Evolutionary conservation across 2,113 vertebrate genomes (phyloP).

Genomic region (Poeciliopsis prolifica): DNA sequence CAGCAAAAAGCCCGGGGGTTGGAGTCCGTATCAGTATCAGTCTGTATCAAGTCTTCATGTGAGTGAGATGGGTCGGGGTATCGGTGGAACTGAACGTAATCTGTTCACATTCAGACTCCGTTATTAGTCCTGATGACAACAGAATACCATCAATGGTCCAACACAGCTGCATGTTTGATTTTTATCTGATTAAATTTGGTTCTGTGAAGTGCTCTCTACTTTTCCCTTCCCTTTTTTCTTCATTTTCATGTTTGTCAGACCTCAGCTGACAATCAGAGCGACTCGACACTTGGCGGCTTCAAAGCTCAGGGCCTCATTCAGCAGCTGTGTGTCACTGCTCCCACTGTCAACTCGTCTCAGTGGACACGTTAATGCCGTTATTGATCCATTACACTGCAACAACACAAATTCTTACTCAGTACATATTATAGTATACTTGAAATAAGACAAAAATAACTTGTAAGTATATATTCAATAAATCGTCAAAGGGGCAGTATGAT

Average conservation of each 20-base stretch:
- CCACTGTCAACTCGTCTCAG: not conserved
- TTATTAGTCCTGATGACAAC: not conserved
- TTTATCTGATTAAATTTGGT: not conserved
- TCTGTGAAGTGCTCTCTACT: not conserved
- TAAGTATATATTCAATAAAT: no score
- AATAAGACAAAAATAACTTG: no score
- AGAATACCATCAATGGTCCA: not conserved
- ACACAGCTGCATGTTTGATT: not conserved
- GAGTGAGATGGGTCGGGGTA: not conserved
- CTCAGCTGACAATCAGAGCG: slow-evolving; percentile 19
- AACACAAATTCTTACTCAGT: no score
- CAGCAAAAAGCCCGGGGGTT: no score
- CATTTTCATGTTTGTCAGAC: not conserved
- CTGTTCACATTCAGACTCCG: not conserved
- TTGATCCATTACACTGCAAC: not conserved
- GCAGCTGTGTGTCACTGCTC: not conserved
- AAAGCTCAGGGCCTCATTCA: not conserved
- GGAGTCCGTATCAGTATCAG: no score
- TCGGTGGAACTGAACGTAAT: not conserved
- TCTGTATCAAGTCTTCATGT: no score
- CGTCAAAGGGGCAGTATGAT: no score
- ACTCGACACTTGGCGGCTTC: slow-evolving; percentile 5
- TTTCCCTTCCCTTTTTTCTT: slow-evolving; percentile 5
- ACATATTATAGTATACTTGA: no score
- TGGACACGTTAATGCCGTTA: not conserved